phyloP scores from a whole-genome alignment of 2,888 invertebrate genomes.

The Campopleginae sp. region DNA sequence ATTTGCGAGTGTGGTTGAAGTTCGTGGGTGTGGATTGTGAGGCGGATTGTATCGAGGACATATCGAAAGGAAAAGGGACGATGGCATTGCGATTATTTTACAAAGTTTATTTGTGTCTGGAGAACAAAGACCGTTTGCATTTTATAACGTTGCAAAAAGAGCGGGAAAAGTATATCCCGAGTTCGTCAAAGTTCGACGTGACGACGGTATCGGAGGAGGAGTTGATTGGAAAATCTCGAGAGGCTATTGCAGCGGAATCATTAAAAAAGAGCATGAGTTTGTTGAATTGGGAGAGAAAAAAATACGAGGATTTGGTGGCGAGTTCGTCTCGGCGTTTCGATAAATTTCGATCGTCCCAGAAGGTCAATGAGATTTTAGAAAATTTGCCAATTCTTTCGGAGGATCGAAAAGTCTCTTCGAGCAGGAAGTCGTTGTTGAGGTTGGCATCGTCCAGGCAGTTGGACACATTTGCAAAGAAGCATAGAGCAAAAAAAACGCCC shows the following conservation, averaged over 20 bases:
- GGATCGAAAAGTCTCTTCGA: conserved; percentile 10
- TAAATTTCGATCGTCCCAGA: conserved; percentile 75
- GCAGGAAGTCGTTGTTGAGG: background rate
- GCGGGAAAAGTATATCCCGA: conserved; percentile 74
- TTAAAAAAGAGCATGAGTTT: conserved; percentile 85
- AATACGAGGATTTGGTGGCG: conserved; percentile 84
- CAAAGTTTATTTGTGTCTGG: conserved; percentile 87
- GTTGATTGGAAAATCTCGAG: conserved; percentile 67
- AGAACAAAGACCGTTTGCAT: conserved; percentile 86
- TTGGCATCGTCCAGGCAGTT: conserved; percentile 47
- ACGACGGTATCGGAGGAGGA: conserved; percentile 71
- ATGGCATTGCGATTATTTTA: conserved; percentile 87
- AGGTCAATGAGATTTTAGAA: background rate
- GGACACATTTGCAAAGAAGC: conserved; percentile 68
- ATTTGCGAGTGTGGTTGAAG: conserved; percentile 85
- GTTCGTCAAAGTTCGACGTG: conserved; percentile 76
- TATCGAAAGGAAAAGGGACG: conserved; percentile 84
- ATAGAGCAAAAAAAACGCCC: conserved; percentile 46
- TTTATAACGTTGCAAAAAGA: conserved; percentile 85
- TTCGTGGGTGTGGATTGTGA: conserved; percentile 85
- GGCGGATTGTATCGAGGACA: conserved; percentile 84
- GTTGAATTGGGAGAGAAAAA: conserved; percentile 87
- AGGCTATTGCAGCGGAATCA: conserved; percentile 81
- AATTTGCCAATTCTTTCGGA: background rate
- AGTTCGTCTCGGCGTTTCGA: conserved; percentile 84